Base-by-base conservation (phyloP, 2,797 vertebrate genomes). In the Protonibea diacanthus region DNA sequence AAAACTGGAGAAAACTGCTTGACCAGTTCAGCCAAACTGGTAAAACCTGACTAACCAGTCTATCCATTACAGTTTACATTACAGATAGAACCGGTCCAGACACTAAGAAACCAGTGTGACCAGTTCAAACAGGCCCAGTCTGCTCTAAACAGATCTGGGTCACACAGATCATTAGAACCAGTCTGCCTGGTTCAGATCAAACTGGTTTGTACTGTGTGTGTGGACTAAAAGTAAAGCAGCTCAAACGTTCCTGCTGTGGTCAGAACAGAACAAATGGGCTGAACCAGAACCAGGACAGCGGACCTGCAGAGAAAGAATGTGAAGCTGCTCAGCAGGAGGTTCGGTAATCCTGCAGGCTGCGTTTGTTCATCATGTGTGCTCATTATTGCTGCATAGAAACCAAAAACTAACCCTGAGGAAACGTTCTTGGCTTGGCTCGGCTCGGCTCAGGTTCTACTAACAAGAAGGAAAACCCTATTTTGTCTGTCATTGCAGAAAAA, bases 221-320 rank as follows among this genome's bases (percentile, higher is more conserved):
- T 20, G 18, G 61, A 13, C 13, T 48, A n/a, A n/a, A n/a, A n/a
- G n/a, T 3, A 40, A 11, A 52, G 5, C 17, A 3, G 15, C 21
- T 56, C 55, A 21, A 44, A 27, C 5, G 21, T 18, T 51, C 44
- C 52, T 13, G 23, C 44, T 63, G 49, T 10, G 52, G 8, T 4
- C 38, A 12, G 42, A 42, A 25, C 20, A 21, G 66, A 49, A 51
- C 58, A 47, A 23, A 52, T 47, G 17, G 61, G 2, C n/a, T 0
- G 23, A 75, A 63, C 3, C 44, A 2, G 49, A 42, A 40, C 60
- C 68, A 62, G 48, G 29, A 11, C 40, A n/a, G 11, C 61, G 29
- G 45, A 42, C 56, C 55, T 52, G 59, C 58, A 15, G 52, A 60
- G 47, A 13, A 57, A 6, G 63, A n/a, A 17, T 61, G 55, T 21